Conservation (phyloP, 2,113 vertebrate genomes). For the Burhinus bistriatus region DNA sequence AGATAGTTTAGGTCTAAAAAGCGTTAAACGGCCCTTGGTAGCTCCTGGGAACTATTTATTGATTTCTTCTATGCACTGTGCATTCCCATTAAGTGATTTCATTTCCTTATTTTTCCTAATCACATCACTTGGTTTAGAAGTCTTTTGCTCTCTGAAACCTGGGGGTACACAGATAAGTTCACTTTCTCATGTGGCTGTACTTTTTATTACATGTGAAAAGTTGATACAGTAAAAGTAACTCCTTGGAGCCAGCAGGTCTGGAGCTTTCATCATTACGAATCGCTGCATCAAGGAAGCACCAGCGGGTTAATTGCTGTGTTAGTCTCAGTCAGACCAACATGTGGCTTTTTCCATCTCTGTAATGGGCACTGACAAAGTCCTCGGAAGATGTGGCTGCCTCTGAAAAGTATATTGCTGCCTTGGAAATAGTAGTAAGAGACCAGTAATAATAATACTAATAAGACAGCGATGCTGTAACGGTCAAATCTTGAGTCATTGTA, state of each 20-base stretch:
- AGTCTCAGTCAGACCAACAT: not conserved
- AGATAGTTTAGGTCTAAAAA: constrained; percentile 8
- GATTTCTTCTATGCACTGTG: not conserved
- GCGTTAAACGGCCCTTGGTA: constrained; percentile 5
- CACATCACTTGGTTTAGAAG: constrained; percentile 17
- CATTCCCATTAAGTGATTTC: constrained; percentile 45
- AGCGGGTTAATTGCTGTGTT: not conserved
- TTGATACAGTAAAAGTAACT: constrained; percentile 5
- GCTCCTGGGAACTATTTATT: constrained; percentile 42
- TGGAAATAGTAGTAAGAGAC: not conserved
- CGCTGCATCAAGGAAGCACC: not conserved
- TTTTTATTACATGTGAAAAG: constrained; percentile 32
- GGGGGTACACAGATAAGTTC: not conserved
- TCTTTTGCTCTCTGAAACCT: constrained; percentile 29
- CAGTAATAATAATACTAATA: not conserved
- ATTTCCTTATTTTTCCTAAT: constrained; percentile 50
- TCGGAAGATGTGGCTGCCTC: not conserved
- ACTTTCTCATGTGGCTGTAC: not conserved
- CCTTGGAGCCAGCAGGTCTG: constrained; percentile 66
- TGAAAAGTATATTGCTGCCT: not conserved
- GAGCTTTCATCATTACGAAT: not conserved
- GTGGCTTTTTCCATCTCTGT: not conserved
- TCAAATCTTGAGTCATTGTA: not conserved
- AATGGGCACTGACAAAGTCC: not conserved
- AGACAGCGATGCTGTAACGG: not conserved